phyloP scores from a whole-genome alignment of 2,888 invertebrate genomes.

The Drosophila anceps region DNA sequence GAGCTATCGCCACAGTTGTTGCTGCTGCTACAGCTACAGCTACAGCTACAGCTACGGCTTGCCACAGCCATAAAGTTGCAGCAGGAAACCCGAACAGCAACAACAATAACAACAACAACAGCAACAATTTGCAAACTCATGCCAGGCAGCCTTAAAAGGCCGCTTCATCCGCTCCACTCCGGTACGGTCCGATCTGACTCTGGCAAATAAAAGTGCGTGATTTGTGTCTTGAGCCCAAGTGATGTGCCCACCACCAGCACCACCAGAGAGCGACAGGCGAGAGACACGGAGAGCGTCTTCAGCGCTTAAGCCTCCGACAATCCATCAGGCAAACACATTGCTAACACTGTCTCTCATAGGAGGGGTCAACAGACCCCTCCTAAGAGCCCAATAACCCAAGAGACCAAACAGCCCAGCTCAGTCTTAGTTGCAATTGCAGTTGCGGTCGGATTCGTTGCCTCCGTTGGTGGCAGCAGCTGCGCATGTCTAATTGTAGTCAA shows the following conservation, averaged over 20 bases:
- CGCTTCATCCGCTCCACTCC: slow-evolving; percentile 62
- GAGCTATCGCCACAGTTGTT: slow-evolving; percentile 67
- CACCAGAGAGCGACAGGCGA: slow-evolving; percentile 33
- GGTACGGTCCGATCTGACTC: slow-evolving; percentile 21
- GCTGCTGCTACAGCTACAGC: slow-evolving; percentile 19
- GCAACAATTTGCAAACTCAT: slow-evolving; percentile 76
- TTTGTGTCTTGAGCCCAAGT: slow-evolving; percentile 64
- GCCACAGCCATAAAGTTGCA: slow-evolving; percentile 72
- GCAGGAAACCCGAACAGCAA: slow-evolving; percentile 64
- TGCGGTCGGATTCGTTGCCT: slow-evolving; percentile 22
- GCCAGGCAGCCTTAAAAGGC: slow-evolving; percentile 77
- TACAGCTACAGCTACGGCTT: slow-evolving; percentile 19
- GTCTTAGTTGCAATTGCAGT: not conserved
- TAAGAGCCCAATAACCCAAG: slow-evolving; percentile 16
- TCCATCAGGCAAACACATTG: slow-evolving; percentile 67
- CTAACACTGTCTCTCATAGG: slow-evolving; percentile 34
- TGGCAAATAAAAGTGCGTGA: slow-evolving; percentile 74
- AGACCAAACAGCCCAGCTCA: slow-evolving; percentile 12
- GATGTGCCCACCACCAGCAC: slow-evolving; percentile 70
- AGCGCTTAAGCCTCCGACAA: slow-evolving; percentile 57
- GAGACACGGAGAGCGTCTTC: slow-evolving; percentile 38
- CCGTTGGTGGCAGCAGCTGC: slow-evolving; percentile 63
- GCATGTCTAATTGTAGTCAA: slow-evolving; percentile 78
- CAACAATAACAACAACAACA: slow-evolving; percentile 45
- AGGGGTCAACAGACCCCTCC: slow-evolving; percentile 71